Evolutionary conservation across 2,888 invertebrate genomes (phyloP), one percentile per base, ranked within the genome.

Genomic region (Prionchulus punctatus): DNA sequence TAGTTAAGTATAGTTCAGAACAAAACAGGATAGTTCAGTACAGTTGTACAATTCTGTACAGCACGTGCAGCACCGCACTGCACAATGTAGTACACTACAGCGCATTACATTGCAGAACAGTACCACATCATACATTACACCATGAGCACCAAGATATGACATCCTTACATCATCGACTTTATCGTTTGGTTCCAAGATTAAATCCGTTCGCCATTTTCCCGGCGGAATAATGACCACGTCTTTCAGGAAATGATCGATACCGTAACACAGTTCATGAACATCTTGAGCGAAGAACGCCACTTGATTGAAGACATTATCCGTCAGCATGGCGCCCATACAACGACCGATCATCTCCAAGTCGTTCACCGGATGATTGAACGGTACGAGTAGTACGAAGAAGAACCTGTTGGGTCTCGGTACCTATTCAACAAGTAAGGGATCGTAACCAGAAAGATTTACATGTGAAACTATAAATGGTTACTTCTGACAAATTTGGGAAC

Each of bases 121-220:
- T 36, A 7, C 36, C 18, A 18, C 36, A 7, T 36, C 36, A 36
- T 36, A 36, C 18, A 36, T 36, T 18, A 7, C 7, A 7, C 36
- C 36, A 36, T 36, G 18, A 36, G 36, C 7, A 18, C 18, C 7
- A 7, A 7, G 7, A 36, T 36, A 36, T 36, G 12, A 36, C 7
- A 36, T 7, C 36, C 28, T 27, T n/a, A 54, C 54, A 30, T 53
- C 30, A 27, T 68, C 68, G 12, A 70, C 65, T 59, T 64, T 66
- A 49, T 70, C 70, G 1, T 72, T 71, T 3, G 74, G 74, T 57
- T 73, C 72, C 56, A 73, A 72, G 30, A 74, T 63, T 25, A 63
- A 59, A 50, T 59, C 60, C 18, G 60, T 52, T 7, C 50, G 55
- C 57, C 67, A 68, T 43, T 66, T 67, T 1, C 66, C 68, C 1